Evolutionary conservation across 2,113 vertebrate species (phyloP).

Genomic region (Gallinago paraguaiae): DNA sequence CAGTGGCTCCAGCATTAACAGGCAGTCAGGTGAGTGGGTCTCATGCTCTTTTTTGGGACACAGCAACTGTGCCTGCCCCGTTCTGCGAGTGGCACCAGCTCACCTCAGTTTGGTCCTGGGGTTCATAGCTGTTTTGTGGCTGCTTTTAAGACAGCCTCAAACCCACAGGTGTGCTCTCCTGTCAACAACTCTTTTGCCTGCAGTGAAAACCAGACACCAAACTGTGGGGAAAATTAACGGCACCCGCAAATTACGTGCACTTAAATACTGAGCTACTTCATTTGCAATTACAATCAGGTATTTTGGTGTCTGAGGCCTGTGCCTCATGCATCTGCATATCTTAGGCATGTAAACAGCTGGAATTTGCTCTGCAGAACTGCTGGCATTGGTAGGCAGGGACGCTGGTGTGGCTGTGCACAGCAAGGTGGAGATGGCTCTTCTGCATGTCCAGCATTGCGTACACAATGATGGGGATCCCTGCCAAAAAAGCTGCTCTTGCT

Average conservation of each 20-base stretch:
- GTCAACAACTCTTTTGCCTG: background rate
- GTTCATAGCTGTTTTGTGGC: background rate
- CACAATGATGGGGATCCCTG: background rate
- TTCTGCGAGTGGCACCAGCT: background rate
- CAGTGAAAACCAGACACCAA: slow-evolving; percentile 33
- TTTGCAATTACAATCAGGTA: slow-evolving; percentile 37
- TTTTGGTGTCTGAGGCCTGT: background rate
- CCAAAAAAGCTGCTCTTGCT: background rate
- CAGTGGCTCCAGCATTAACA: background rate
- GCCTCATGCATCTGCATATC: background rate
- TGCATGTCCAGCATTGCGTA: fast-evolving
- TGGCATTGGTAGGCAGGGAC: fast-evolving
- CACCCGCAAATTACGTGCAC: background rate
- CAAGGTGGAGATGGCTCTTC: fast-evolving
- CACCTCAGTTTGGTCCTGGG: background rate
- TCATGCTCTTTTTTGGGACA: background rate
- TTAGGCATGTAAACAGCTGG: background rate
- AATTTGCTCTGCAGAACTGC: background rate
- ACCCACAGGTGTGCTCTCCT: background rate
- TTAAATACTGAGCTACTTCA: background rate
- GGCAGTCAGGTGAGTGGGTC: background rate
- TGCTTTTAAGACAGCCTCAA: background rate
- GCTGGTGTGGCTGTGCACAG: background rate
- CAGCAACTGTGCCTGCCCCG: background rate
- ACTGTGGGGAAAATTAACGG: slow-evolving; percentile 6